Evolutionary conservation across 2,888 invertebrate genomes (phyloP).

Genomic region (Gortyna flavago): DNA sequence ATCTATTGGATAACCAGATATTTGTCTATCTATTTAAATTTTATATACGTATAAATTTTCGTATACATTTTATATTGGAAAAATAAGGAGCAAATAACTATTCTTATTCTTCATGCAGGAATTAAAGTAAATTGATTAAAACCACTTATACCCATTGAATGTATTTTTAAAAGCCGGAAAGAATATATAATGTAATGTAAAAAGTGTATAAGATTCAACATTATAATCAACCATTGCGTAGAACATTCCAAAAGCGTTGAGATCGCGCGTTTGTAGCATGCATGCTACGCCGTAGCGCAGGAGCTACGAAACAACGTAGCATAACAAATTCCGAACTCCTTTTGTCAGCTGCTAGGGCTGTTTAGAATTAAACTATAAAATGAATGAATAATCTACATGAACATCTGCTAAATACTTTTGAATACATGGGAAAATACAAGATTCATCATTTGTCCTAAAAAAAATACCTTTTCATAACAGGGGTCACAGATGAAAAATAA

Average conservation of each 20-base stretch:
- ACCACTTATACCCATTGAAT: conserved; percentile 2
- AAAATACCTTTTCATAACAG: not conserved
- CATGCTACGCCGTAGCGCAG: conserved; percentile 44
- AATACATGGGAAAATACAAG: not conserved
- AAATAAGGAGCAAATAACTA: conserved; percentile 34
- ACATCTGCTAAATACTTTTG: not conserved
- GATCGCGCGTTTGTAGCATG: not conserved
- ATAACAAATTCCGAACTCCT: not conserved
- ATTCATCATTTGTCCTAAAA: not conserved
- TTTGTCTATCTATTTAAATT: conserved; percentile 39
- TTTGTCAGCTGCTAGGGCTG: not conserved
- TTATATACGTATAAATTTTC: conserved; percentile 46
- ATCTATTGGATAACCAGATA: conserved; percentile 14
- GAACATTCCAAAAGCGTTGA: not conserved
- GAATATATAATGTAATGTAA: too few relatives aligned
- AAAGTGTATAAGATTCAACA: not conserved
- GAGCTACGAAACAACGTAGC: conserved; percentile 18
- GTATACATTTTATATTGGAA: conserved; percentile 46
- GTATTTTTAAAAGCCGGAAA: not conserved
- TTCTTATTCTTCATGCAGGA: conserved; percentile 23
- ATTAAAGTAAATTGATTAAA: conserved; percentile 4
- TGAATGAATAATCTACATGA: not conserved
- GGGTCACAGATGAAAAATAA: not conserved
- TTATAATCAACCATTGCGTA: not conserved
- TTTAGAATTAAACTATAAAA: not conserved